Base-by-base conservation (phyloP, 2,888 invertebrate genomes). In the Ligdia adustata region DNA sequence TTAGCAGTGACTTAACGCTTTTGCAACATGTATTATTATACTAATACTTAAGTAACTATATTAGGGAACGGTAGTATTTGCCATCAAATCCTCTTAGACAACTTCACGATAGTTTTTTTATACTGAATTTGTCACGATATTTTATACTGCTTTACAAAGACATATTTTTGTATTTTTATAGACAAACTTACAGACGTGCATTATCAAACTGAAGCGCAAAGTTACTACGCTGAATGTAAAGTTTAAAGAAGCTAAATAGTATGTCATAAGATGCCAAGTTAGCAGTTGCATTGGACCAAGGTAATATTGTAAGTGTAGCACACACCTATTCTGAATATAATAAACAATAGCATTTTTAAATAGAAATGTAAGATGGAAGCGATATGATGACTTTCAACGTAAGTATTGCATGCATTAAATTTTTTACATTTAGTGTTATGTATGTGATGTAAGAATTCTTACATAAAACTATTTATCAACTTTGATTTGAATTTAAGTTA, bases 241-340 rank as follows among this genome's bases (percentile, higher is more conserved):
- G 61, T 64, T 64, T 63, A 62, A 67, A 44, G 40, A 55, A 40
- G 52, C 56, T 56, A 46, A 53, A 55, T 64, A 60, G 60, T 80
- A 77, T 79, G 81, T 78, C 77, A 65, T 86, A 84, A 83, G 84
- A 88, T 83, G 88, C 85, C 88, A 89, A 85, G 75, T 79, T 75
- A 82, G 80, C 78, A 73, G 66, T 83, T 79, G 84, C 84, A 81
- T 82, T 82, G 88, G 89, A 88, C 89, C 89, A 88, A 89, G 83
- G 82, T 79, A 70, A 75, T 75, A 69, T 64, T 76, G 72, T 85
- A 86, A 85, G 85, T 79, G 70, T 86, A 84, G 85, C 79, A 81
- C 82, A 60, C 84, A 82, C 82, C 27, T 43, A 75, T 64, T 86
- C 87, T 84, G 78, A 75, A 79, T 75, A 68, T 63, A 62, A 61